A percentile compares a stretch with the other conserved stretches of the same genome.
Evolutionary conservation across 2,113 vertebrate genomes (phyloP).

Genomic region (Lutjanus erythropterus): DNA sequence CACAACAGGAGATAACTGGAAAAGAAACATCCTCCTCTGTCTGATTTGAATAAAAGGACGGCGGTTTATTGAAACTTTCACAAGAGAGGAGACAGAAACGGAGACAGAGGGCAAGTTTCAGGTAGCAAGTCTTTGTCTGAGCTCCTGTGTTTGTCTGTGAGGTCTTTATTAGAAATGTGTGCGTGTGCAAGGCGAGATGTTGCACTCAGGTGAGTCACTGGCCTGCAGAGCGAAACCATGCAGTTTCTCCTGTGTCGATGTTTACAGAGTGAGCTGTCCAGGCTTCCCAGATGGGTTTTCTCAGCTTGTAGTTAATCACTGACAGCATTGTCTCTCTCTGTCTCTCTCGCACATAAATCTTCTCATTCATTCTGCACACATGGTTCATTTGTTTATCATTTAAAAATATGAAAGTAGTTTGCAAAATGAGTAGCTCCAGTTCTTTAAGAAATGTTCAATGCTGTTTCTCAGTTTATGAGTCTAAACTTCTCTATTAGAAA

Average conservation of each 20-base stretch:
- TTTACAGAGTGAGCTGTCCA: slow-evolving; percentile 54
- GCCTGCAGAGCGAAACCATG: slow-evolving; percentile 52
- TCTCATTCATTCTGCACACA: not conserved
- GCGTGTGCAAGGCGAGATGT: slow-evolving; percentile 27
- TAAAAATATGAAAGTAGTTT: not conserved
- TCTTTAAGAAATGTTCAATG: not conserved
- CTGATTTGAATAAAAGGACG: not conserved
- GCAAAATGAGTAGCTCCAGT: not conserved
- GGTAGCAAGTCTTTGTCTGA: slow-evolving; percentile 35
- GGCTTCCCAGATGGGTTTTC: slow-evolving; percentile 59
- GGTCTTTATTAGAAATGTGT: slow-evolving; percentile 8
- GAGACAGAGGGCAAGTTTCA: slow-evolving; percentile 26
- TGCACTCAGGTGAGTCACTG: slow-evolving; percentile 74
- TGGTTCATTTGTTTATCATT: not conserved
- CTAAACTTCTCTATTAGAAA: no score
- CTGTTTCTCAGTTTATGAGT: no score
- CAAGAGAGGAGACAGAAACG: slow-evolving; percentile 9
- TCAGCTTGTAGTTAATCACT: slow-evolving; percentile 72
- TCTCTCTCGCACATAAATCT: no score
- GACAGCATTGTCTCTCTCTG: slow-evolving; percentile 41
- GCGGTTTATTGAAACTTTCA: not conserved
- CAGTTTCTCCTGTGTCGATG: slow-evolving; percentile 49
- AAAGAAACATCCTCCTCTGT: not conserved
- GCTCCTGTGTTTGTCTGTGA: slow-evolving; percentile 32
- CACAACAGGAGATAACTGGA: not conserved